These are phyloP conservation scores for Eurystomus glaucurus DNA, from an alignment of 2,797 vertebrate species.

Conservation along the genomic window DNA sequence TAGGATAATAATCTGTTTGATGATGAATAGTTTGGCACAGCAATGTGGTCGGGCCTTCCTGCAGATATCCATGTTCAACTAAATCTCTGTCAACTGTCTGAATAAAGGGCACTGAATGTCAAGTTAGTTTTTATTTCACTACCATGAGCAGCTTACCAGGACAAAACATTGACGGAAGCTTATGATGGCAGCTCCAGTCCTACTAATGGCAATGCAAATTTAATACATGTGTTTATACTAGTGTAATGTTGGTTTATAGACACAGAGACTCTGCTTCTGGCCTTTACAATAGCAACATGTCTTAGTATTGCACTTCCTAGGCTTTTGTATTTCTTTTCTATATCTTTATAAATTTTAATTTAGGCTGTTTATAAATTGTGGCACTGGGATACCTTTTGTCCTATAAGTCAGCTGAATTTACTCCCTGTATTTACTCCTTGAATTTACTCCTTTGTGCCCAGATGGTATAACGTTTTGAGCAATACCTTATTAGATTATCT, in stretches of 20 bases:
- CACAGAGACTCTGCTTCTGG: background rate
- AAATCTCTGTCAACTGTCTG: slow-evolving; percentile 54
- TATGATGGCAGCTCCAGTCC: slow-evolving; percentile 38
- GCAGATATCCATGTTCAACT: slow-evolving; percentile 25
- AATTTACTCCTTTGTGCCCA: slow-evolving; percentile 18
- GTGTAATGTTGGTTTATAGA: background rate
- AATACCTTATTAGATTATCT: slow-evolving; percentile 74
- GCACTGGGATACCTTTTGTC: slow-evolving; percentile 41
- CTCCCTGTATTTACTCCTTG: slow-evolving; percentile 27
- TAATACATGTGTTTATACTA: background rate
- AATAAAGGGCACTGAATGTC: slow-evolving; percentile 42
- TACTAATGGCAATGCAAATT: slow-evolving; percentile 15
- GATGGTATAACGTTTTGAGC: slow-evolving; percentile 70
- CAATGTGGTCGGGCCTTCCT: slow-evolving; percentile 29
- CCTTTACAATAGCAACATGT: background rate
- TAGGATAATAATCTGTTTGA: slow-evolving; percentile 32
- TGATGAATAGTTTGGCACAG: slow-evolving; percentile 32
- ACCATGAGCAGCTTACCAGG: background rate
- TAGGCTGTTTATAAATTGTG: slow-evolving; percentile 13
- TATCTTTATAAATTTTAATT: slow-evolving; percentile 54
- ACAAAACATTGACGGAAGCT: background rate
- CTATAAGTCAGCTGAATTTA: slow-evolving; percentile 50
- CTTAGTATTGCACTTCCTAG: background rate
- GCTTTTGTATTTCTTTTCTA: slow-evolving; percentile 35
- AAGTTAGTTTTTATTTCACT: slow-evolving; percentile 22